phyloP scores from a whole-genome alignment of 2,113 vertebrate genomes.

The Pelmatolapia mariae region DNA sequence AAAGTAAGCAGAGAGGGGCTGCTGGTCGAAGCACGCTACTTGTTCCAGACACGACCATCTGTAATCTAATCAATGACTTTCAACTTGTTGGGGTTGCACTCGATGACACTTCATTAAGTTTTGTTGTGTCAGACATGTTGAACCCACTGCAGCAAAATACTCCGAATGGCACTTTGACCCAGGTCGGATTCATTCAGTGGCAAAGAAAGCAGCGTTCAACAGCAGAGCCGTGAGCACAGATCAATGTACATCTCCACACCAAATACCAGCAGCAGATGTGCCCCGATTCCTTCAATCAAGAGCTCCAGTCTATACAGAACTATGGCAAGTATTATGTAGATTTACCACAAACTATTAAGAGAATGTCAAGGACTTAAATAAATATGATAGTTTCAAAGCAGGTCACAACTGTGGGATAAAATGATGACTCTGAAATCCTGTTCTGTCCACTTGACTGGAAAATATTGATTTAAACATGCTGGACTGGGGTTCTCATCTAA shows the following conservation, averaged over 20 bases:
- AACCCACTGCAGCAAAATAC: slow-evolving; percentile 2
- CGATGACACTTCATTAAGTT: slow-evolving; percentile 27
- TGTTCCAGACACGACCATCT: slow-evolving; percentile 16
- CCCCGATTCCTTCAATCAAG: neutral
- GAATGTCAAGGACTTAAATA: slow-evolving; percentile 30
- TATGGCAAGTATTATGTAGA: neutral
- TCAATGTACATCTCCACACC: neutral
- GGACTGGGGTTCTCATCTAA: neutral
- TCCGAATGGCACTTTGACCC: neutral
- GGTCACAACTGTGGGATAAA: neutral
- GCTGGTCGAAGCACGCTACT: slow-evolving; percentile 2
- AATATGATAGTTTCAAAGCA: slow-evolving; percentile 14
- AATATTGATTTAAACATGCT: neutral
- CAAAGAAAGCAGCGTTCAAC: neutral
- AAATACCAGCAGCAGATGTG: slow-evolving; percentile 13
- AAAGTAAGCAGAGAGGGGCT: neutral
- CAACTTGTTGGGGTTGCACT: slow-evolving; percentile 11
- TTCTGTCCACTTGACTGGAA: neutral
- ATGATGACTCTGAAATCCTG: neutral
- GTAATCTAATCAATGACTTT: slow-evolving; percentile 34
- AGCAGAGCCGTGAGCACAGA: neutral
- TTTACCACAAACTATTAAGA: slow-evolving; percentile 15
- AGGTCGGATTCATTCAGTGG: neutral
- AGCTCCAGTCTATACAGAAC: neutral
- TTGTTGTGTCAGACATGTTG: slow-evolving; percentile 11